Evolutionary conservation across 2,797 vertebrate genomes (phyloP), one percentile per base, ranked within the genome.

Genomic region (Chelon auratus): DNA sequence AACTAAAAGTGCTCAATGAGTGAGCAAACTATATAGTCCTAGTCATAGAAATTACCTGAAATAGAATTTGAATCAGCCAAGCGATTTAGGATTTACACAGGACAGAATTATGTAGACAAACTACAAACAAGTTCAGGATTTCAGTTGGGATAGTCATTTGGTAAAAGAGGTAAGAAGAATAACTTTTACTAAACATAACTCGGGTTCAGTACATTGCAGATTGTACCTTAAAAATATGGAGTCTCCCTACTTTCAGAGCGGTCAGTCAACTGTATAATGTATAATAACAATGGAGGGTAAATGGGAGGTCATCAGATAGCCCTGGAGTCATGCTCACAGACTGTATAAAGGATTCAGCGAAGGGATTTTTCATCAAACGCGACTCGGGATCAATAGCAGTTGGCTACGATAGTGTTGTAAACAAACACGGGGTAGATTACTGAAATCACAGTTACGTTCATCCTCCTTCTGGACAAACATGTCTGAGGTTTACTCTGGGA

Each of bases 351-450:
- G 54, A 53, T 53, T 61, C 13, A 58, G 59, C 40, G 15, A 8
- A 20, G 53, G 20, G 53, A 61, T 12, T 62, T 57, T 55, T 47
- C 40, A 43, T 64, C 47, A 45, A 48, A 68, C 78, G 54, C 61
- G 62, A 74, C 10, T 14, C 14, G 18, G 61, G 63, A 74, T 57
- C 52, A 36, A 15, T 53, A 73, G 26, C 53, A 71, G 68, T 74
- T 81, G 68, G 59, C 68, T 66, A 1, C 22, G 42, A 40, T 7
- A 54, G 55, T 30, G 26, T 78, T 77, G 76, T 85, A 77, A 65
- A 63, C 72, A 81, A 85, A 77, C 58, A 77, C 3, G 4, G 7
- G 22, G 48, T 53, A 47, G 63, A 87, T 83, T 78, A 81, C 36
- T 18, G 47, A 60, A 61, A 65, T 76, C 42, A 66, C 50, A 42